A percentile compares a stretch with the other conserved stretches of the same genome.
phyloP scores from a whole-genome alignment of 2,797 vertebrate genomes.

The Naso thynnoides region DNA sequence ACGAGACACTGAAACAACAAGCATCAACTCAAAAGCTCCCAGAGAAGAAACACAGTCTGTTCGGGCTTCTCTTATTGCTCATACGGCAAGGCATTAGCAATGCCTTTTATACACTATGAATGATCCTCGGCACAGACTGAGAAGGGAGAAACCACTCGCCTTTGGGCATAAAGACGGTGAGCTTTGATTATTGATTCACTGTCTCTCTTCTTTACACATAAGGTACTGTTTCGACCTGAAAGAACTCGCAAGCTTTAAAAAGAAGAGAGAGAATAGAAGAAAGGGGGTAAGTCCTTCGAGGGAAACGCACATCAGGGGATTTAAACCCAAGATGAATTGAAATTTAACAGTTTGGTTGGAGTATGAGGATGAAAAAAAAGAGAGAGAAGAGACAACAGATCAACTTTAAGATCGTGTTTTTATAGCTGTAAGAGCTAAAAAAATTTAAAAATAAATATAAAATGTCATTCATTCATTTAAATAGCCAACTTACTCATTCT shows the following conservation, averaged over 20 bases:
- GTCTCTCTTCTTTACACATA: conserved; percentile 77
- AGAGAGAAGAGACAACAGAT: conserved; percentile 43
- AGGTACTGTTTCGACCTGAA: conserved; percentile 77
- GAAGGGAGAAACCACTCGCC: conserved; percentile 71
- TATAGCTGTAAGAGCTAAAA: conserved; percentile 6
- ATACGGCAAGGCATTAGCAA: conserved; percentile 72
- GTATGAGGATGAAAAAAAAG: conserved; percentile 26
- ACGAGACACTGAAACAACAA: conserved; percentile 59
- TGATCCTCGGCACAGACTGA: conserved; percentile 67
- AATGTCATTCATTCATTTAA: conserved; percentile 31
- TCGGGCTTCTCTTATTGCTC: conserved; percentile 54
- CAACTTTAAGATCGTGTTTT: conserved; percentile 45
- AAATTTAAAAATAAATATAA: background rate
- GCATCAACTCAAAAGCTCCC: conserved; percentile 56
- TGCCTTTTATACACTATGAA: conserved; percentile 78
- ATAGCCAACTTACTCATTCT: conserved; percentile 30
- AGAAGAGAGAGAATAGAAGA: conserved; percentile 72
- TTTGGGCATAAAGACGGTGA: conserved; percentile 73
- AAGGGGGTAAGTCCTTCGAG: conserved; percentile 66
- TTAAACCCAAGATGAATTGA: conserved; percentile 61
- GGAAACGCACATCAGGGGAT: conserved; percentile 60
- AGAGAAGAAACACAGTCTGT: conserved; percentile 55
- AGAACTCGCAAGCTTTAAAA: conserved; percentile 66
- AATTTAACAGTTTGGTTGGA: conserved; percentile 58
- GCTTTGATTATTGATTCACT: conserved; percentile 85